phyloP scores from a whole-genome alignment of 2,797 vertebrate genomes.

The Typhlichthys eigenmanni region DNA sequence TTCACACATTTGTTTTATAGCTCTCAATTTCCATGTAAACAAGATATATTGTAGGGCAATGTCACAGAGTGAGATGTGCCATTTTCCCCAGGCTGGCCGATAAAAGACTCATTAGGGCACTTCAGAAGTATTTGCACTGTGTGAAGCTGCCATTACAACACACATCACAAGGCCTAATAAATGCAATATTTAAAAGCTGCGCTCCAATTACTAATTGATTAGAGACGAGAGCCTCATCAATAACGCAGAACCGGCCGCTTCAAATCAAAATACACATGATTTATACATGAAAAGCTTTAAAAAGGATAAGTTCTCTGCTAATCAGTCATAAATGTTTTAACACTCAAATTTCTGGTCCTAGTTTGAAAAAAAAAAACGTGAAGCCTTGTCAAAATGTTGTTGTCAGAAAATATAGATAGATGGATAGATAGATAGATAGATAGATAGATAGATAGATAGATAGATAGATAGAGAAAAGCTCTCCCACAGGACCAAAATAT shows the following conservation, averaged over 20 bases:
- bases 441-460: not conserved
- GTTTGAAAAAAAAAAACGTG: constrained; percentile 44
- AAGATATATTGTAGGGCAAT: constrained; percentile 66
- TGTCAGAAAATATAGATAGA: constrained; percentile 24
- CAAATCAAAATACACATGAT: constrained; percentile 83
- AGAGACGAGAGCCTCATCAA: constrained; percentile 81
- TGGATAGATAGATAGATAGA: constrained; percentile 44
- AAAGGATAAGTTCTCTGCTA: constrained; percentile 80
- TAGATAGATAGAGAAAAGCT: constrained; percentile 51
- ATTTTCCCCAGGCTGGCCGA: constrained; percentile 70
- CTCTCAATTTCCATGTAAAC: constrained; percentile 68
- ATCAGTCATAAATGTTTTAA: constrained; percentile 83
- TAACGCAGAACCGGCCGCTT: constrained; percentile 79
- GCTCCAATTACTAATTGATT: constrained; percentile 85
- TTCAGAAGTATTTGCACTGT: constrained; percentile 77
- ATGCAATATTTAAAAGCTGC: constrained; percentile 83
- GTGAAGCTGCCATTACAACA: constrained; percentile 79
- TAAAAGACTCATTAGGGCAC: constrained; percentile 80
- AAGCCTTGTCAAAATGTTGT: constrained; percentile 58
- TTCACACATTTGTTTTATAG: constrained; percentile 55
- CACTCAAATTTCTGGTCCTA: constrained; percentile 60
- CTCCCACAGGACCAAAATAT: constrained; percentile 56
- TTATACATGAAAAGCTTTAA: constrained; percentile 85
- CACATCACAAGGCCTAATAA: constrained; percentile 81
- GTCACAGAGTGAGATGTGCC: constrained; percentile 71